These are phyloP conservation scores for Parnassius orleans DNA, from an alignment of 2,888 invertebrate genomes.

Conservation along the genomic window DNA sequence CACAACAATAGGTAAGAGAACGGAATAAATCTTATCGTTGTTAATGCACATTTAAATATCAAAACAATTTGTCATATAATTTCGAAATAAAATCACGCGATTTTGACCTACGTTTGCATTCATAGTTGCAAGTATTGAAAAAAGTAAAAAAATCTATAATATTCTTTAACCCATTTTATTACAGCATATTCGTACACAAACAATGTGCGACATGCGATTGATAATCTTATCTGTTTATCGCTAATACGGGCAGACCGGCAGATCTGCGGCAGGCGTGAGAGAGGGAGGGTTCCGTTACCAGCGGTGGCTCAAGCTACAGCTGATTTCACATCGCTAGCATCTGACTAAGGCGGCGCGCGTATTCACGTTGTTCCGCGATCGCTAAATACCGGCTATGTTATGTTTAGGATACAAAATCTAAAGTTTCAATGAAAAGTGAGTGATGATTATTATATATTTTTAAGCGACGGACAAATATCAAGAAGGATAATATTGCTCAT, in stretches of 20 bases:
- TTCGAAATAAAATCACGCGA: conserved; percentile 44
- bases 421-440: conserved; percentile 35
- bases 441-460: conserved; percentile 26
- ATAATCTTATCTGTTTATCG: conserved; percentile 60
- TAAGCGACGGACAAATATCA: conserved; percentile 1
- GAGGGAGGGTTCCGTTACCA: conserved; percentile 50
- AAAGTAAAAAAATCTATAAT: conserved; percentile 1
- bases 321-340: conserved; percentile 71
- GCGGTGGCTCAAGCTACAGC: conserved; percentile 55
- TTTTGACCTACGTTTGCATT: conserved; percentile 1
- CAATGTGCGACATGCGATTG: conserved; percentile 36
- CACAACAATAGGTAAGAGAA: conserved; percentile 19
- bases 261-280: conserved; percentile 33
- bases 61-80: conserved; percentile 28
- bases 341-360: conserved; percentile 52
- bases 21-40: conserved; percentile 14
- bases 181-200: conserved; percentile 54
- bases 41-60: conserved; percentile 27
- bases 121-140: neutral
- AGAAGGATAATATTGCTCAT: conserved; percentile 14
- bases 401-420: conserved; percentile 26
- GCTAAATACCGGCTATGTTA: conserved; percentile 61
- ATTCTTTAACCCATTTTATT: conserved; percentile 5
- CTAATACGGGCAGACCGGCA: conserved; percentile 36
- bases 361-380: conserved; percentile 42